Conservation (phyloP, 2,888 invertebrate genomes). For the Trypoxylon attenuatum region DNA sequence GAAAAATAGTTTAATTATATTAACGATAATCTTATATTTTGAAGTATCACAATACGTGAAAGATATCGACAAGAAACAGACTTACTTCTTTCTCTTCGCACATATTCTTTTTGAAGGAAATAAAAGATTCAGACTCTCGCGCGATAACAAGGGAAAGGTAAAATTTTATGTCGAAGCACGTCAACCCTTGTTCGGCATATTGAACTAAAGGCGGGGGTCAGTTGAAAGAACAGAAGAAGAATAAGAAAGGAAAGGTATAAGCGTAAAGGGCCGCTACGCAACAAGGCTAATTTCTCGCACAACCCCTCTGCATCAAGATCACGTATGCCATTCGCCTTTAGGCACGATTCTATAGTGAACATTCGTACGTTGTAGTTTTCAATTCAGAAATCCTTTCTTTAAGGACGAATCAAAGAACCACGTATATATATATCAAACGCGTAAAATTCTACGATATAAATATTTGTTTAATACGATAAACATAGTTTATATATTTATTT, state of each 20-base stretch:
- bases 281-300: conserved; percentile 68
- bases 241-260: conserved; percentile 37
- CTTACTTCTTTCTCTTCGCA: conserved; percentile 2
- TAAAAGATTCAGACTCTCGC: conserved; percentile 31
- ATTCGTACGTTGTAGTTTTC: conserved; percentile 40
- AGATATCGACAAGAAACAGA: no score
- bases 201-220: conserved; percentile 61
- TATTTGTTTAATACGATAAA: no score
- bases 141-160: conserved; percentile 46
- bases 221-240: conserved; percentile 56
- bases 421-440: neutral
- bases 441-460: no score
- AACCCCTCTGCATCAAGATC: conserved; percentile 65
- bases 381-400: conserved; percentile 13
- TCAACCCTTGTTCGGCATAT: conserved; percentile 44
- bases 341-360: conserved; percentile 49
- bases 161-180: conserved; percentile 48
- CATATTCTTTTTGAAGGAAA: conserved; percentile 3
- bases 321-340: conserved; percentile 68
- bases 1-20: no score
- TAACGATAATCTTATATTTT: no score
- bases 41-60: no score
- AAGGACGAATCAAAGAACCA: neutral
- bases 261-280: conserved; percentile 59
- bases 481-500: no score